Percentiles rank a stretch among this genome's conserved stretches.
These are phyloP conservation scores for Dasyurus viverrinus DNA, from an alignment of 2,113 vertebrate genomes.

Conservation along the genomic window DNA sequence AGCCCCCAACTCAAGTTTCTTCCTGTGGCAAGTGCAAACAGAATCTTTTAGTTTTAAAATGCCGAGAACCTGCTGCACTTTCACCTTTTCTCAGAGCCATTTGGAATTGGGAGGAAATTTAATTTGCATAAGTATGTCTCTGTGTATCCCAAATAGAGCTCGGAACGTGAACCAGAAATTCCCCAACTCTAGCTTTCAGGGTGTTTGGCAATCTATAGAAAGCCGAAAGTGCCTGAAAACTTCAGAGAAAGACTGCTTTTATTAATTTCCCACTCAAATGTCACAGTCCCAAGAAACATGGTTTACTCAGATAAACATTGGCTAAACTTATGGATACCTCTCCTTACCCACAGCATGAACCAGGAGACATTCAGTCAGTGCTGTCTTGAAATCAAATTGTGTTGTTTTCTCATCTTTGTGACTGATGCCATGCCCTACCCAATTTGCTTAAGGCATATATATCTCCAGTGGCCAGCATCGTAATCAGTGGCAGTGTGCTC, in stretches of 20 bases:
- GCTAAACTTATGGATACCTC: slow-evolving; percentile 35
- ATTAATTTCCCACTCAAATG: slow-evolving; percentile 58
- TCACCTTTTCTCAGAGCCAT: slow-evolving; percentile 35
- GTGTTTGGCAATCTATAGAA: slow-evolving; percentile 7
- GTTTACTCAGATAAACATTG: slow-evolving; percentile 42
- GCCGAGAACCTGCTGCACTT: neutral
- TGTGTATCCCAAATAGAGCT: slow-evolving; percentile 20
- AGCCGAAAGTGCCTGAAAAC: slow-evolving; percentile 26
- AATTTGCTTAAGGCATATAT: slow-evolving; percentile 54
- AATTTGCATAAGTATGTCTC: slow-evolving; percentile 38
- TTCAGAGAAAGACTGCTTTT: slow-evolving; percentile 14
- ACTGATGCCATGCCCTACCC: slow-evolving; percentile 38
- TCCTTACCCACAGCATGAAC: slow-evolving; percentile 17
- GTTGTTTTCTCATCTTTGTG: neutral
- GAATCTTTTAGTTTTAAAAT: slow-evolving; percentile 22
- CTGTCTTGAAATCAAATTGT: slow-evolving; percentile 6
- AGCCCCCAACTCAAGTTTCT: slow-evolving; percentile 5
- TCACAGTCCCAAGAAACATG: slow-evolving; percentile 9
- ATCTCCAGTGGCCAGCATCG: slow-evolving; percentile 14
- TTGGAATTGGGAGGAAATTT: slow-evolving; percentile 42
- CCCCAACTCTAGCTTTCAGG: slow-evolving; percentile 36
- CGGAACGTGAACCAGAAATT: slow-evolving; percentile 23
- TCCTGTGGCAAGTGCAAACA: slow-evolving; percentile 16
- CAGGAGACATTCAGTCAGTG: neutral
- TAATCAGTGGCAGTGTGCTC: slow-evolving; percentile 50